Evolutionary conservation across 2,797 vertebrate genomes (phyloP).

Genomic region (Champsocephalus gunnari): DNA sequence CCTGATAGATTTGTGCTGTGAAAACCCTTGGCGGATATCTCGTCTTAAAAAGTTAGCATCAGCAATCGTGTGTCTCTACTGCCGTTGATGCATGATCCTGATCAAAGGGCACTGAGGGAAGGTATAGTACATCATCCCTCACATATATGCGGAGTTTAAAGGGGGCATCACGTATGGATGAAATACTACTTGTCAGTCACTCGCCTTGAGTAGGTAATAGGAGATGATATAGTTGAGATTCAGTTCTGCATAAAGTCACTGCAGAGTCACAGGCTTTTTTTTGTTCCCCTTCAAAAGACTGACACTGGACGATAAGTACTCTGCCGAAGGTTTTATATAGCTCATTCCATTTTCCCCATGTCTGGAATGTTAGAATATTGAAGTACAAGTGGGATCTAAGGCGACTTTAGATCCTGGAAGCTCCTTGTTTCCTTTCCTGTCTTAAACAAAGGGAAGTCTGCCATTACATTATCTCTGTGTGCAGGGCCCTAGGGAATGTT

Average conservation of each 20-base stretch:
- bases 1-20: conserved; percentile 42
- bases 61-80: conserved; percentile 54
- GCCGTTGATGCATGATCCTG: conserved; percentile 60
- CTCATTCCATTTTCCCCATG: conserved; percentile 42
- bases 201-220: conserved; percentile 67
- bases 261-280: conserved; percentile 60
- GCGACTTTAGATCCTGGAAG: conserved; percentile 58
- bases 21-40: conserved; percentile 30
- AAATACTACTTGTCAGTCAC: conserved; percentile 61
- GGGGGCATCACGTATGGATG: conserved; percentile 49
- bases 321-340: conserved; percentile 42
- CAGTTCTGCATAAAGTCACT: conserved; percentile 55
- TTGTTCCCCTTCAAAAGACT: conserved; percentile 55
- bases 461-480: conserved; percentile 55
- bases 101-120: conserved; percentile 66
- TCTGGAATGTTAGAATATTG: conserved; percentile 47
- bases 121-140: conserved; percentile 35
- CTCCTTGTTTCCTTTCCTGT: conserved; percentile 57
- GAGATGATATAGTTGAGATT: conserved; percentile 66
- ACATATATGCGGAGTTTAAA: conserved; percentile 54
- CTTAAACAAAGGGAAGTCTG: conserved; percentile 69
- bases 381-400: conserved; percentile 45
- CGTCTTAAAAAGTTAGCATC: conserved; percentile 54
- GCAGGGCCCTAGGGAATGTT: conserved; percentile 60
- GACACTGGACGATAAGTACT: conserved; percentile 50